Percentiles rank a stretch among this genome's conserved stretches.
phyloP scores from a whole-genome alignment of 1,140 invertebrate genomes.

The Ostrea edulis region DNA sequence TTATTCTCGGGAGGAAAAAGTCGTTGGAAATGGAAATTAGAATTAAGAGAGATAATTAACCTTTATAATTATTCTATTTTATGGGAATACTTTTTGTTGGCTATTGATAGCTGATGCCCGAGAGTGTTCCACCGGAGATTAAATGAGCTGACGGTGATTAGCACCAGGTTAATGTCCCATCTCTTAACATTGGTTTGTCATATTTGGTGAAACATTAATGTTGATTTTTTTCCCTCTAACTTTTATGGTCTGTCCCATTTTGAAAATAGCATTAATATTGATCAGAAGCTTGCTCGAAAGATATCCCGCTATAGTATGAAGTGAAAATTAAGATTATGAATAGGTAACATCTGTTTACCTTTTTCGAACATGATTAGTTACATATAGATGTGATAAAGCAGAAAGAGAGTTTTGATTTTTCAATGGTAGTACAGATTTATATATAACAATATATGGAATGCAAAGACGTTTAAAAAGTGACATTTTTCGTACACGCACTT shows the following conservation, averaged over 20 bases:
- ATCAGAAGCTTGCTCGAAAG: not conserved
- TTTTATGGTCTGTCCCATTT: not conserved
- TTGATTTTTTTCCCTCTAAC: not conserved
- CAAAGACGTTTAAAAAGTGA: too few species aligned
- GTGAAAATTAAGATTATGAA: too few species aligned
- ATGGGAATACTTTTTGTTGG: not conserved
- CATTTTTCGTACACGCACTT: too few species aligned
- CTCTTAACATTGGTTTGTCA: not conserved
- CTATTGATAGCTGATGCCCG: not conserved
- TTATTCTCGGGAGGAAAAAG: not conserved
- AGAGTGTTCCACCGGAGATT: not conserved
- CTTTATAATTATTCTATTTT: not conserved
- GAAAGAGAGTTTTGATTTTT: too few species aligned
- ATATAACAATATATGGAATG: too few species aligned
- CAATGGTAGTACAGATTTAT: too few species aligned
- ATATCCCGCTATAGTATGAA: not conserved
- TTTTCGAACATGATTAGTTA: too few species aligned
- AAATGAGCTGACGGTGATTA: not conserved
- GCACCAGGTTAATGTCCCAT: not conserved
- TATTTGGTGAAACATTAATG: not conserved
- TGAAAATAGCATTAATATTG: not conserved
- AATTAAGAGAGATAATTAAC: not conserved
- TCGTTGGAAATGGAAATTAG: not conserved
- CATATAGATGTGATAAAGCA: too few species aligned
- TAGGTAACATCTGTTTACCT: too few species aligned